phyloP scores from a whole-genome alignment of 2,113 vertebrate genomes.

The Triplophysa siluroides region DNA sequence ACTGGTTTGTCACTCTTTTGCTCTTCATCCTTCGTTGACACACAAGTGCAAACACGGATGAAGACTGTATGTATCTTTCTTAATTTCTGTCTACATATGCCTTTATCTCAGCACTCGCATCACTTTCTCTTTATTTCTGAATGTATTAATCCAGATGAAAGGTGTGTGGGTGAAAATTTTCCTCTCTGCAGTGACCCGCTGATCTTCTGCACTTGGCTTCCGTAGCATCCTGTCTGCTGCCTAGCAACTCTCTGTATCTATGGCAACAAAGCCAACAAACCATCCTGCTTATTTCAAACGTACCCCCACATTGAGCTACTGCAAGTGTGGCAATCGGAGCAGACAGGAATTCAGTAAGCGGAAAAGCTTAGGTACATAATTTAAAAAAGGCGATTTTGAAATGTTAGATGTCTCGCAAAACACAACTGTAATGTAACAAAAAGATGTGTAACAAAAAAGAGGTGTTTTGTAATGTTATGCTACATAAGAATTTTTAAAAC shows the following conservation, averaged over 20 bases:
- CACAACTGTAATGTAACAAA: neutral
- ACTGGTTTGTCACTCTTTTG: neutral
- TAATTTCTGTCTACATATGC: neutral
- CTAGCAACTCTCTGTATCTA: constrained; percentile 77
- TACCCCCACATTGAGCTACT: constrained; percentile 69
- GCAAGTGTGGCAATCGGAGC: constrained; percentile 67
- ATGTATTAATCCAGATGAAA: constrained; percentile 58
- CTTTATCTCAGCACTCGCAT: constrained; percentile 23
- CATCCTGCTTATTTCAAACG: constrained; percentile 65
- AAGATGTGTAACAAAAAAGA: neutral
- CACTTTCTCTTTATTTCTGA: constrained; percentile 45
- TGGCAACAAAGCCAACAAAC: constrained; percentile 77
- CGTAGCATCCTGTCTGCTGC: constrained; percentile 72
- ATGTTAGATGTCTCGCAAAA: constrained; percentile 17
- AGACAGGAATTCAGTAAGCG: constrained; percentile 51
- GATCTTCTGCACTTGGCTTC: constrained; percentile 69
- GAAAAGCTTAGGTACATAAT: constrained; percentile 23
- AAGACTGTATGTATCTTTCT: constrained; percentile 16
- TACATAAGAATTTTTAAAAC: neutral
- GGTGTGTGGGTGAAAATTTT: constrained; percentile 67
- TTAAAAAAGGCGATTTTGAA: neutral
- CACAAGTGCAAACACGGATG: constrained; percentile 16
- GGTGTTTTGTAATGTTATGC: neutral
- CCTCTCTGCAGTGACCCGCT: constrained; percentile 71
- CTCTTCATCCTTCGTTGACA: neutral